phyloP scores from a whole-genome alignment of 2,113 vertebrate species.

The Probosciger aterrimus region DNA sequence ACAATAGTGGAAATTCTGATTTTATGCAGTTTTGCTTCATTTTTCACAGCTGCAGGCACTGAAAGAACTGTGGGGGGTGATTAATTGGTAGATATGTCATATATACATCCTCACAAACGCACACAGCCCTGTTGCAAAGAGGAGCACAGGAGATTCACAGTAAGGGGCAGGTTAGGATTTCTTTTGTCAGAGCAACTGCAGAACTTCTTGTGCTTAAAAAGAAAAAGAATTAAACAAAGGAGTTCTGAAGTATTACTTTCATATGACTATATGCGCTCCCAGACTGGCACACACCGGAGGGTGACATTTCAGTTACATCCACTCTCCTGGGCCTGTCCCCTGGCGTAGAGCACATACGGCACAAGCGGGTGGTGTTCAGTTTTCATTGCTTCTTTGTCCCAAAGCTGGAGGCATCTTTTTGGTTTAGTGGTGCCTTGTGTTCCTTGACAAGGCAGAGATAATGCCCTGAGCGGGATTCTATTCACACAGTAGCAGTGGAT shows the following conservation, averaged over 20 bases:
- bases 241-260: not conserved
- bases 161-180: not conserved
- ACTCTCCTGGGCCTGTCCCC: not conserved
- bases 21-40: not conserved
- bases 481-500: conserved; percentile 14
- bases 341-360: not conserved
- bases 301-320: not conserved
- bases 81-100: not conserved
- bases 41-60: not conserved
- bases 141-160: not conserved
- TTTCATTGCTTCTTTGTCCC: conserved; percentile 5
- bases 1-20: not conserved
- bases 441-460: conserved; percentile 22
- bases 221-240: not conserved
- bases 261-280: not conserved
- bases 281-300: not conserved
- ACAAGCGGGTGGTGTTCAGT: not conserved
- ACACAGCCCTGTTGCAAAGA: not conserved
- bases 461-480: not conserved
- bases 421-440: not conserved
- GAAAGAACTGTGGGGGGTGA: not conserved
- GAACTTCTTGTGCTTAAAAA: not conserved
- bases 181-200: not conserved
- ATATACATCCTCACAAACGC: not conserved
- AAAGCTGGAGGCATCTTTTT: conserved; percentile 14